A percentile compares a stretch with the other conserved stretches of the same genome.
Evolutionary conservation across 2,113 vertebrate species (phyloP).

Genomic region (Lasiurus borealis): DNA sequence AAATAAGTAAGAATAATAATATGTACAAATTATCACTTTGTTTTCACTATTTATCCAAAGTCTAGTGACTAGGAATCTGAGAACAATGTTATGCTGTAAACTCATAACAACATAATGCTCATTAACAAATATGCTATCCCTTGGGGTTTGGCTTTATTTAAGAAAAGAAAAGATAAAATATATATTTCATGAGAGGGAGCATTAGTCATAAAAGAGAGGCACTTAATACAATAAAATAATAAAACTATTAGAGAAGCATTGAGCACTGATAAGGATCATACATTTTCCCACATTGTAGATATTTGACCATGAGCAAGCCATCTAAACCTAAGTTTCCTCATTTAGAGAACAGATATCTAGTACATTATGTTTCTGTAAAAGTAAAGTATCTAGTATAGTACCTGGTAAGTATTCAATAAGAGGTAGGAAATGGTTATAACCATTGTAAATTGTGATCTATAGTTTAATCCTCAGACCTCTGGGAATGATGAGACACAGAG

Average conservation of each 20-base stretch:
- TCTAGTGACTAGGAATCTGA: neutral
- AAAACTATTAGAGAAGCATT: too few species aligned
- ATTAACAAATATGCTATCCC: neutral
- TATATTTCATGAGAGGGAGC: neutral
- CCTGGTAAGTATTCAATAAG: neutral
- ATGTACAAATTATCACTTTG: neutral
- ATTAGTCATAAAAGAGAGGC: neutral
- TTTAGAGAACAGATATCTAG: neutral
- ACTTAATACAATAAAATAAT: constrained; percentile 17
- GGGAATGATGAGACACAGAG: neutral
- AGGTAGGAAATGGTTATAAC: neutral
- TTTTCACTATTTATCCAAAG: neutral
- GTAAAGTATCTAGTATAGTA: neutral
- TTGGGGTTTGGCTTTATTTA: neutral
- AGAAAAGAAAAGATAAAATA: neutral
- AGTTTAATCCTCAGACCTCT: neutral
- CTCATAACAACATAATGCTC: neutral
- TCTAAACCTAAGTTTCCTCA: neutral
- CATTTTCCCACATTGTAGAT: neutral
- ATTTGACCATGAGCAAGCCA: neutral
- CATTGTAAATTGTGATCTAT: neutral
- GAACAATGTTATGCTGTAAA: neutral
- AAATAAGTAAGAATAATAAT: neutral
- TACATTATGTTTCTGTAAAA: neutral
- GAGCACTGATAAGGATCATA: neutral